Conservation (phyloP, 1,140 invertebrate species). For the Brachionus angularis region DNA sequence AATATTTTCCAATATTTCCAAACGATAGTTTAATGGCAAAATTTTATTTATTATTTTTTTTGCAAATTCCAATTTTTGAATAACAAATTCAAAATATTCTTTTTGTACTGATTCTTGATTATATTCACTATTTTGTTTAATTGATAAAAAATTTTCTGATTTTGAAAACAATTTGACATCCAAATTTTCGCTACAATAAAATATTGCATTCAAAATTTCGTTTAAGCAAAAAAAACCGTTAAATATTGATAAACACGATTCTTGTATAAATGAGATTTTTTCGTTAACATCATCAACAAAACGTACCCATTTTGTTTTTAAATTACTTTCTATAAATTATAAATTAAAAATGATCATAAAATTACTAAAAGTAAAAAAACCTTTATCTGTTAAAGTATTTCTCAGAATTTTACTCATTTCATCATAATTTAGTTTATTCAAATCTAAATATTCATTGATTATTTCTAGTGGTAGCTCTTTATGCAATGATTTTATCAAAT, state of each 20-base stretch:
- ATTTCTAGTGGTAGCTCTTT: slow-evolving; percentile 6
- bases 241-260: not conserved
- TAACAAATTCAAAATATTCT: not conserved
- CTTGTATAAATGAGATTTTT: slow-evolving; percentile 22
- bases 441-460: not conserved
- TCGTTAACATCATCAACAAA: slow-evolving; percentile 40
- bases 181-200: slow-evolving; percentile 36
- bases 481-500: not conserved
- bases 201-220: slow-evolving; percentile 14
- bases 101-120: no score
- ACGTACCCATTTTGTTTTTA: slow-evolving; percentile 28
- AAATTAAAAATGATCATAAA: not conserved
- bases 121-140: not conserved
- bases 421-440: not conserved
- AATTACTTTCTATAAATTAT: not conserved
- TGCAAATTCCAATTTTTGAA: slow-evolving; percentile 46
- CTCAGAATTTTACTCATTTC: slow-evolving; percentile 15
- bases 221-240: slow-evolving; percentile 30
- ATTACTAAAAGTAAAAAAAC: not conserved
- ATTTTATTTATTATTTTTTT: slow-evolving; percentile 51
- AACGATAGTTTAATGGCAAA: slow-evolving; percentile 53
- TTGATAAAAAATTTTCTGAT: not conserved
- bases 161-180: not conserved
- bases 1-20: slow-evolving; percentile 59
- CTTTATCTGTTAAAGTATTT: slow-evolving; percentile 29